Conservation (phyloP, 2,797 vertebrate genomes). For the Melanogrammus aeglefinus region DNA sequence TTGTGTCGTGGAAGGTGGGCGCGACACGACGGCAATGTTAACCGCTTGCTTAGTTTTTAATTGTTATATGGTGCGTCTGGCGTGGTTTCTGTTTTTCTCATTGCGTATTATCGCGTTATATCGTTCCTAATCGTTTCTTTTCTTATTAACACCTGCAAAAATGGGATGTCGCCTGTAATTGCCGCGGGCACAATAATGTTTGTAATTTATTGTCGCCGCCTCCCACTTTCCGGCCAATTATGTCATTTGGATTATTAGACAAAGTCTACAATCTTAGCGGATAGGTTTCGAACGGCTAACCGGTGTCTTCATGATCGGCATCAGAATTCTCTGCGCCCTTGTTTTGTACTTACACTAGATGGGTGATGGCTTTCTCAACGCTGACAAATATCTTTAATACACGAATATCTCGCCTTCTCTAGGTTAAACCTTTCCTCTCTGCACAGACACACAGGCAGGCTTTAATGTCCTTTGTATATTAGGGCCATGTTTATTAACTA, state of each 20-base stretch:
- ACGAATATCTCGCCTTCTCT: constrained; percentile 1
- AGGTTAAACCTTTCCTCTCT: constrained; percentile 7
- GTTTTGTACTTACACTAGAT: neutral
- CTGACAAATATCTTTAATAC: neutral
- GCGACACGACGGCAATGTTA: neutral
- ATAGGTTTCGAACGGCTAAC: too few relatives aligned
- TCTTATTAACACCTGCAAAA: neutral
- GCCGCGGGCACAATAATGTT: too few relatives aligned
- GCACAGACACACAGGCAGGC: constrained; percentile 38
- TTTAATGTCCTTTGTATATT: constrained; percentile 60
- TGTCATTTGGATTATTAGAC: neutral
- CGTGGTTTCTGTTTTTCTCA: constrained; percentile 1
- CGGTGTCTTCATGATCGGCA: too few relatives aligned
- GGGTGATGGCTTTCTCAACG: neutral
- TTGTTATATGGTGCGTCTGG: constrained; percentile 14
- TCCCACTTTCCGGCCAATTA: too few relatives aligned
- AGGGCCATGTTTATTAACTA: constrained; percentile 79
- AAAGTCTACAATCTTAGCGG: neutral
- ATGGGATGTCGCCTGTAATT: neutral
- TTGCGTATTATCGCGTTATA: constrained; percentile 5
- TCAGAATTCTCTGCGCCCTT: too few relatives aligned
- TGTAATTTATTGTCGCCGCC: neutral
- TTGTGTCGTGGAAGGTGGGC: neutral
- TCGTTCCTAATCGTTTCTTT: neutral
- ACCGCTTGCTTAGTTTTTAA: constrained; percentile 47